A percentile compares a stretch with the other conserved stretches of the same genome.
These are phyloP conservation scores for Genyomyrus donnyi DNA, from an alignment of 2,113 vertebrate genomes.

Conservation along the genomic window DNA sequence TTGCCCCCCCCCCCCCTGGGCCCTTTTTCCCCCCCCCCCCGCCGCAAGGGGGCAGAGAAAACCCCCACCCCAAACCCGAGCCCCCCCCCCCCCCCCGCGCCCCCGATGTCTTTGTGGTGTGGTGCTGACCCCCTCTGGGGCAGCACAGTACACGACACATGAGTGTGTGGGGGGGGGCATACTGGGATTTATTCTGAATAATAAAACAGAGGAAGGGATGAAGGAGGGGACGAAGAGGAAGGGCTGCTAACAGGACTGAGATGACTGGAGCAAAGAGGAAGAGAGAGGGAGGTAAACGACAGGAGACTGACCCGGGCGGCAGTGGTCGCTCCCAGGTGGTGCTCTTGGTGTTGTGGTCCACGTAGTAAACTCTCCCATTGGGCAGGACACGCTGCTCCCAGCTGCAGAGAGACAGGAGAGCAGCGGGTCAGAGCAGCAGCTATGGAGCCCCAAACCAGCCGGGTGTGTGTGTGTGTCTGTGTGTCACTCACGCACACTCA, in stretches of 20 bases:
- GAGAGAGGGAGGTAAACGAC: not conserved
- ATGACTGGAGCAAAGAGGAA: not conserved
- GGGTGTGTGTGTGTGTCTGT: too few species aligned
- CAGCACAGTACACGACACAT: not conserved
- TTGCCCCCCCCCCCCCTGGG: not conserved
- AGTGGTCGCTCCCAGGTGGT: slow-evolving; percentile 97
- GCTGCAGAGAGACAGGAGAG: slow-evolving; percentile 49
- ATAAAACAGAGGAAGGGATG: not conserved
- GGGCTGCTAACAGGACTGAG: not conserved
- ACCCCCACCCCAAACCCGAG: not conserved
- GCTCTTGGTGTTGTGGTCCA: slow-evolving; percentile 97
- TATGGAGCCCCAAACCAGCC: not conserved
- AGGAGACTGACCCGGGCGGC: slow-evolving; percentile 79
- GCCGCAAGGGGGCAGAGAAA: not conserved
- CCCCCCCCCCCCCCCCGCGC: not conserved
- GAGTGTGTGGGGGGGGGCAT: not conserved
- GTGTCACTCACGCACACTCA: not conserved
- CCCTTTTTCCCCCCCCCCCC: not conserved
- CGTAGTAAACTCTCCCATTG: slow-evolving; percentile 90
- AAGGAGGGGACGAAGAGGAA: not conserved
- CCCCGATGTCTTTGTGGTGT: not conserved
- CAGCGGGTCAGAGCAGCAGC: not conserved
- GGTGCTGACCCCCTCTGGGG: not conserved
- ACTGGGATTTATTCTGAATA: not conserved
- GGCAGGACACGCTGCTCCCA: slow-evolving; percentile 95